A percentile compares a stretch with the other conserved stretches of the same genome.
Evolutionary conservation across 2,888 invertebrate species (phyloP).

Genomic region (Melinaea menophilus): DNA sequence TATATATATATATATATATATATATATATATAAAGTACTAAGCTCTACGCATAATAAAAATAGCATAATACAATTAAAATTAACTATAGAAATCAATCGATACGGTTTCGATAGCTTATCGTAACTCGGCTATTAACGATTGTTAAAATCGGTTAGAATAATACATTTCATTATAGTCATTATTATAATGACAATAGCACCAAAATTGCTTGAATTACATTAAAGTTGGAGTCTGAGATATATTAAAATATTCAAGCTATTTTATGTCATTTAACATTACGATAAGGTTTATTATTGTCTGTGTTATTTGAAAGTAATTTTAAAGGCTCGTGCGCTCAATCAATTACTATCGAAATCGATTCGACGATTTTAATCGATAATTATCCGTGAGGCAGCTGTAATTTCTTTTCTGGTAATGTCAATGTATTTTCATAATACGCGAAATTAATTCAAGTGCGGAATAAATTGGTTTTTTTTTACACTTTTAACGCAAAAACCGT

Average conservation of each 20-base stretch:
- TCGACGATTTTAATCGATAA: constrained; percentile 68
- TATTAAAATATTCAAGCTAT: constrained; percentile 5
- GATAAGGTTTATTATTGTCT: constrained; percentile 13
- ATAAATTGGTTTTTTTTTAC: constrained; percentile 17
- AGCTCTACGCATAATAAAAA: neutral
- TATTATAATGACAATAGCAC: neutral
- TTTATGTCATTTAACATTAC: constrained; percentile 1
- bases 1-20: too few relatives aligned
- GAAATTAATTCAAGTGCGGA: constrained; percentile 26
- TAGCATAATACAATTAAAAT: constrained; percentile 33
- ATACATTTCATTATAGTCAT: constrained; percentile 11
- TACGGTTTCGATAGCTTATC: constrained; percentile 48
- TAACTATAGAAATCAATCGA: constrained; percentile 37
- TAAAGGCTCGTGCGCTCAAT: constrained; percentile 57
- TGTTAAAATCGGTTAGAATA: constrained; percentile 33
- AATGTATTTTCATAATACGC: constrained; percentile 31
- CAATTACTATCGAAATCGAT: constrained; percentile 67
- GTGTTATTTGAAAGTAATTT: constrained; percentile 19
- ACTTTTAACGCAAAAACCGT: constrained; percentile 15
- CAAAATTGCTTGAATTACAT: constrained; percentile 15
- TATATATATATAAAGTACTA: too few relatives aligned
- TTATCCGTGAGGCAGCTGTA: constrained; percentile 61
- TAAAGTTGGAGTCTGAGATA: neutral
- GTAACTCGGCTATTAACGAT: constrained; percentile 57
- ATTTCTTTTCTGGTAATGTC: constrained; percentile 45